Evolutionary conservation across 2,888 invertebrate genomes (phyloP).

Genomic region (Heterodera filipjevi): DNA sequence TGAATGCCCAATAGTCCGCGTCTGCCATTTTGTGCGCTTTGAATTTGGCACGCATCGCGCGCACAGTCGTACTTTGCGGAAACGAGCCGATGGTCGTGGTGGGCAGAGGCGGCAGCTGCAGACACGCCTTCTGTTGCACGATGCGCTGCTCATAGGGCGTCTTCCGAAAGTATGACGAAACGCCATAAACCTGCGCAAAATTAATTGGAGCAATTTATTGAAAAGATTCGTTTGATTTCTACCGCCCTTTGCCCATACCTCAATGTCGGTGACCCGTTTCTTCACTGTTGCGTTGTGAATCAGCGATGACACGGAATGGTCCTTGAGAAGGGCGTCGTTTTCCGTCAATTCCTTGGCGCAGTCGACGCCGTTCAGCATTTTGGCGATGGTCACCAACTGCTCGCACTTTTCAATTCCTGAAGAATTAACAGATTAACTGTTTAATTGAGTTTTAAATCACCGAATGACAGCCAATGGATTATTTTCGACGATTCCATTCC

Average conservation of each 20-base stretch:
- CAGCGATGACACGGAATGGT: conserved; percentile 24
- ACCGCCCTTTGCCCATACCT: not conserved
- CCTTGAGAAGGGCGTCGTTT: conserved; percentile 11
- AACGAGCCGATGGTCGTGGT: conserved; percentile 38
- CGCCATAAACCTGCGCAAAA: conserved; percentile 7
- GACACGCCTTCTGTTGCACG: conserved; percentile 19
- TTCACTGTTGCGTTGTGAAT: conserved; percentile 26
- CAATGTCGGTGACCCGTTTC: conserved; percentile 4
- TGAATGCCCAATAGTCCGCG: conserved; percentile 26
- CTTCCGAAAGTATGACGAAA: conserved; percentile 21
- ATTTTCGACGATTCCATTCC: conserved; percentile 22
- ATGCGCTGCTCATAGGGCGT: conserved; percentile 15
- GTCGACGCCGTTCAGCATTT: not conserved
- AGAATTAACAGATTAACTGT: not conserved
- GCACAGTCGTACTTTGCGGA: conserved; percentile 34
- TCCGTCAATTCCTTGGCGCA: not conserved
- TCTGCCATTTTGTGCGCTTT: conserved; percentile 30
- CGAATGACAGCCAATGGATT: conserved; percentile 23
- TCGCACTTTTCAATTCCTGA: conserved; percentile 2
- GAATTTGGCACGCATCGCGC: conserved; percentile 21
- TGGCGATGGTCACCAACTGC: not conserved
- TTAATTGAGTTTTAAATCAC: not conserved
- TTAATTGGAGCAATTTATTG: not conserved
- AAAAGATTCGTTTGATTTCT: no score
- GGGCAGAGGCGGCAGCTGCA: conserved; percentile 32